Percentiles rank a stretch among this genome's conserved stretches.
phyloP scores from a whole-genome alignment of 1,140 invertebrate genomes.

The Macrobrachium rosenbergii region DNA sequence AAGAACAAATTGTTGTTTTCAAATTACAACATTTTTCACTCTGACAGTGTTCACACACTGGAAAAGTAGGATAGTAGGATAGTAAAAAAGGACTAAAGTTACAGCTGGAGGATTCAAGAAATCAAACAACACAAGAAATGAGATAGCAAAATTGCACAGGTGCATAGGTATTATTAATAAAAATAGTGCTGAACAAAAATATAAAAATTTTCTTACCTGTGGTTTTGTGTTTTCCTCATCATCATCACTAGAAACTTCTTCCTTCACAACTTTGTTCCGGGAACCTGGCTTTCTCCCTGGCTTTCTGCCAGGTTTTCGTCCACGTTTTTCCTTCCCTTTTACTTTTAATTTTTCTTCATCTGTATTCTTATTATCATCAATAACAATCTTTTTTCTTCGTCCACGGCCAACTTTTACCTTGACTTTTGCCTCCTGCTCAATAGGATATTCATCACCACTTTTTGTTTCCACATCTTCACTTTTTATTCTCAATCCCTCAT shows the following conservation, averaged over 20 bases:
- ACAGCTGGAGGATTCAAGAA: too few relatives aligned
- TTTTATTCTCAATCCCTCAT: constrained; percentile 1
- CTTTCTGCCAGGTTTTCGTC: constrained; percentile 27
- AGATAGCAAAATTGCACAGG: too few relatives aligned
- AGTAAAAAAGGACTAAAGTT: too few relatives aligned
- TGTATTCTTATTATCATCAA: constrained; percentile 43
- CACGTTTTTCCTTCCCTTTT: constrained; percentile 65
- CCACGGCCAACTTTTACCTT: not conserved
- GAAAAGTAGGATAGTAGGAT: too few relatives aligned
- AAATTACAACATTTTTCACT: too few relatives aligned
- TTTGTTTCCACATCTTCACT: not conserved
- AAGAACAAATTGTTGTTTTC: too few relatives aligned
- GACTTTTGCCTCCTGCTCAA: not conserved
- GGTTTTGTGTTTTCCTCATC: constrained; percentile 48
- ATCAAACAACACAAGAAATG: too few relatives aligned
- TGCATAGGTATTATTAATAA: not conserved
- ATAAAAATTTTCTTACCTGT: constrained; percentile 17
- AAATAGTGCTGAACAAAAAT: not conserved
- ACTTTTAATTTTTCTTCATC: constrained; percentile 53
- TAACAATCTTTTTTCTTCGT: constrained; percentile 21
- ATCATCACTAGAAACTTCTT: constrained; percentile 44
- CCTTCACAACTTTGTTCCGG: constrained; percentile 21
- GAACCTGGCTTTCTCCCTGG: constrained; percentile 39
- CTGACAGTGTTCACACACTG: too few relatives aligned
- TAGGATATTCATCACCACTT: not conserved